phyloP scores from a whole-genome alignment of 2,113 vertebrate genomes.

The Muntiacus reevesi region DNA sequence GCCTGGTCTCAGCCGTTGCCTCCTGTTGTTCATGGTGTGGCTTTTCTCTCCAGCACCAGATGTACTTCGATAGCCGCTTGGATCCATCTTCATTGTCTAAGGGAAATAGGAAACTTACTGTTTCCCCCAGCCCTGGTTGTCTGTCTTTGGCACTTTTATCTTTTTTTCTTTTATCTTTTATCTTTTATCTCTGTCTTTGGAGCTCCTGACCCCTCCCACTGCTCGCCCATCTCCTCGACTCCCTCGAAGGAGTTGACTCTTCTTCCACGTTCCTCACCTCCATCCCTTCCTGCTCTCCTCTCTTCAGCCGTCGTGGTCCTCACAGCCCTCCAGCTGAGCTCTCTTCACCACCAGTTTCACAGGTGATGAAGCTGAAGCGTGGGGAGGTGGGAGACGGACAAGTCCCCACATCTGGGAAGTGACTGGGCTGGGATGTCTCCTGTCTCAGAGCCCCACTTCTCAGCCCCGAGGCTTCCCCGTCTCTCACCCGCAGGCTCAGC shows the following conservation, averaged over 20 bases:
- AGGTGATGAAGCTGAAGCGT: neutral
- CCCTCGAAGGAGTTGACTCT: neutral
- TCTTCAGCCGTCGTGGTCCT: neutral
- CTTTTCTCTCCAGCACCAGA: neutral
- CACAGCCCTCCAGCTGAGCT: neutral
- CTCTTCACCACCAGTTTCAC: accelerated
- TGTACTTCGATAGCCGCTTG: accelerated
- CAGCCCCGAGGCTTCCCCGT: accelerated
- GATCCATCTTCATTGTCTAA: neutral
- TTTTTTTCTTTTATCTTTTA: neutral
- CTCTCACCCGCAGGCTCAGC: neutral
- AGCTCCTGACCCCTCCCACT: no score
- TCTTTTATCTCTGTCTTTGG: neutral
- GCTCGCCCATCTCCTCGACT: accelerated
- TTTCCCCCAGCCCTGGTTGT: neutral
- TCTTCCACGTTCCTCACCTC: accelerated
- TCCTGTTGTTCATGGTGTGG: neutral
- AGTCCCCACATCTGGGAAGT: neutral
- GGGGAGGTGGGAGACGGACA: neutral
- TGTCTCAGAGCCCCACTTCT: neutral
- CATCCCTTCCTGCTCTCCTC: neutral
- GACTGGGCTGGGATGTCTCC: no score
- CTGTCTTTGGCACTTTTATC: neutral
- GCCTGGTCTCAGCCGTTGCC: neutral
- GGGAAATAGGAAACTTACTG: neutral